These are phyloP conservation scores for Chaetoderma sp. DNA, from an alignment of 2,888 invertebrate genomes.

Conservation along the genomic window DNA sequence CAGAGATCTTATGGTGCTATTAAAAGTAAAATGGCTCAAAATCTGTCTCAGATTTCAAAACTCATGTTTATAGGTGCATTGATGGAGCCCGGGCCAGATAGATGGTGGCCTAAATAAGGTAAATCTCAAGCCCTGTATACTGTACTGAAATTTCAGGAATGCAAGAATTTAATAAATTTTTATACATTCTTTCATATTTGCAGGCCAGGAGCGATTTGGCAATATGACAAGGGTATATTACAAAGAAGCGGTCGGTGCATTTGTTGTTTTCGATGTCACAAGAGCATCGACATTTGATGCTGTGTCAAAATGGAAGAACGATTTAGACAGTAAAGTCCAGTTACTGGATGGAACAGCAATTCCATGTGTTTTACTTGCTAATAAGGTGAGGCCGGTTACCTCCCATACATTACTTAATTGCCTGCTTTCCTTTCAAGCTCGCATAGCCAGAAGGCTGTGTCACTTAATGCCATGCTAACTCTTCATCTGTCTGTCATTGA, in stretches of 20 bases:
- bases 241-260: slow-evolving; percentile 72
- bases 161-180: too few species aligned
- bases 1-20: too few species aligned
- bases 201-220: slow-evolving; percentile 75
- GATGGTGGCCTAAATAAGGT: too few species aligned
- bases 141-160: too few species aligned
- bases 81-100: too few species aligned
- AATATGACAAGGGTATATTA: slow-evolving; percentile 76
- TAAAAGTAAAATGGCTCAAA: too few species aligned
- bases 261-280: slow-evolving; percentile 74
- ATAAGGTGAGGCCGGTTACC: slow-evolving; percentile 74
- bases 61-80: too few species aligned
- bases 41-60: too few species aligned
- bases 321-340: slow-evolving; percentile 74
- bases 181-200: slow-evolving; percentile 7
- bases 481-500: too few species aligned
- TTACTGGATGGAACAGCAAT: slow-evolving; percentile 73
- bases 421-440: not conserved
- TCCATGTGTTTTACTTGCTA: slow-evolving; percentile 74
- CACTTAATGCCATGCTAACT: too few species aligned
- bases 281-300: slow-evolving; percentile 74
- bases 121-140: too few species aligned
- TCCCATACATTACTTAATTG: not conserved
- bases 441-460: not conserved
- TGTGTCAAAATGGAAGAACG: slow-evolving; percentile 75